Conservation (phyloP, 2,888 invertebrate species). For the Pandemis corylana region DNA sequence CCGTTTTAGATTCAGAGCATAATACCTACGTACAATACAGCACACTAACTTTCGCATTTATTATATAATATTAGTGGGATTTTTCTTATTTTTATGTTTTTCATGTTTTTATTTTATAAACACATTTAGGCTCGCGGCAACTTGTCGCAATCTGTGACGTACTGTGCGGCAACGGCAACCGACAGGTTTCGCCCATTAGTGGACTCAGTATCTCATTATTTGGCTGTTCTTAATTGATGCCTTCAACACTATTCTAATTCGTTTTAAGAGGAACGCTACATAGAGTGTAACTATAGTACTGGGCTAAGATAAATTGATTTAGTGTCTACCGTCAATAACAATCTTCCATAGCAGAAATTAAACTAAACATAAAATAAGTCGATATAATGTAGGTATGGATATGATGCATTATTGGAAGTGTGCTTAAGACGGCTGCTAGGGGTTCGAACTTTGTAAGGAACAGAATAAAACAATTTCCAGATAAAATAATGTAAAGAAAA, state of each 20-base stretch:
- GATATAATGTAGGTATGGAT: background rate
- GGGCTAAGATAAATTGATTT: conserved; percentile 2
- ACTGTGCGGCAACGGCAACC: no score
- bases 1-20: no score
- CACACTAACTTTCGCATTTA: no score
- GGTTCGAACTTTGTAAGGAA: background rate
- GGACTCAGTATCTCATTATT: no score
- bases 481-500: no score
- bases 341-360: conserved; percentile 37
- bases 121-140: background rate
- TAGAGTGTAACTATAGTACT: background rate
- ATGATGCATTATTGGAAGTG: conserved; percentile 5
- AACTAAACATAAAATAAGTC: conserved; percentile 6
- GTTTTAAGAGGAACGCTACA: background rate
- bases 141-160: background rate
- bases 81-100: no score
- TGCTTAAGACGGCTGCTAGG: background rate
- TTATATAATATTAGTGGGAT: no score
- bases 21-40: no score
- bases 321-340: conserved; percentile 3
- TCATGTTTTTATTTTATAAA: no score
- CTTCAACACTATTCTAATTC: no score
- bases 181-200: no score
- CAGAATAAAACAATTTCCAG: background rate
- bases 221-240: no score